Conservation (phyloP, 2,888 invertebrate species). For the Coelinius sp. region DNA sequence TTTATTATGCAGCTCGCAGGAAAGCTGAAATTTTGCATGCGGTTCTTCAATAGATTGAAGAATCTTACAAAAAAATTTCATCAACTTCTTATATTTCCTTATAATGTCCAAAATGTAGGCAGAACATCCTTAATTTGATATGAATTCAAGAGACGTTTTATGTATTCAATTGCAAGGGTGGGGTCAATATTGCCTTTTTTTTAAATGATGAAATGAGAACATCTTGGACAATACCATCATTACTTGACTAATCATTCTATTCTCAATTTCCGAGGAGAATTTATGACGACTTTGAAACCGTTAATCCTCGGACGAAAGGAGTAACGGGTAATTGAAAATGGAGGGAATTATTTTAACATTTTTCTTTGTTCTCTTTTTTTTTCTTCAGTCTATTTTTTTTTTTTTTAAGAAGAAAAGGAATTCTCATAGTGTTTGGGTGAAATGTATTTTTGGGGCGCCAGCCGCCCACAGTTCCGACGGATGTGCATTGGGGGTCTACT, state of each 20-base stretch:
- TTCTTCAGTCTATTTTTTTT: neutral
- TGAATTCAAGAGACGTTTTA: conserved; percentile 1
- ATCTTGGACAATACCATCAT: neutral
- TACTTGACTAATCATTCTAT: neutral
- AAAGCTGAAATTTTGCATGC: no score
- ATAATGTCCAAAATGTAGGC: no score
- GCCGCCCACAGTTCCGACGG: conserved; percentile 61
- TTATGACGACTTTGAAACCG: neutral
- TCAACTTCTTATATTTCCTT: no score
- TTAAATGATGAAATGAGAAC: neutral
- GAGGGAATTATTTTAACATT: neutral
- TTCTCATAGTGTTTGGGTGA: conserved; percentile 2
- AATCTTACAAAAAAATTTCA: no score
- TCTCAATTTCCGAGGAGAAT: neutral
- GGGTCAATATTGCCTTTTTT: neutral
- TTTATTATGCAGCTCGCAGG: no score
- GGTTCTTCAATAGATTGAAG: no score
- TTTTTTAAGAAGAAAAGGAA: neutral
- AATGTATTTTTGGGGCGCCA: conserved; percentile 57
- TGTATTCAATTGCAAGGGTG: conserved; percentile 1
- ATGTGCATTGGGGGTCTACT: conserved; percentile 44
- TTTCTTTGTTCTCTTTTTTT: neutral
- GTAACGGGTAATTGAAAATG: conserved; percentile 13
- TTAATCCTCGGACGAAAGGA: neutral
- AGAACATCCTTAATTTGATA: no score